These are phyloP conservation scores for Chrysolina haemoptera DNA, from an alignment of 2,888 invertebrate genomes.

Conservation along the genomic window DNA sequence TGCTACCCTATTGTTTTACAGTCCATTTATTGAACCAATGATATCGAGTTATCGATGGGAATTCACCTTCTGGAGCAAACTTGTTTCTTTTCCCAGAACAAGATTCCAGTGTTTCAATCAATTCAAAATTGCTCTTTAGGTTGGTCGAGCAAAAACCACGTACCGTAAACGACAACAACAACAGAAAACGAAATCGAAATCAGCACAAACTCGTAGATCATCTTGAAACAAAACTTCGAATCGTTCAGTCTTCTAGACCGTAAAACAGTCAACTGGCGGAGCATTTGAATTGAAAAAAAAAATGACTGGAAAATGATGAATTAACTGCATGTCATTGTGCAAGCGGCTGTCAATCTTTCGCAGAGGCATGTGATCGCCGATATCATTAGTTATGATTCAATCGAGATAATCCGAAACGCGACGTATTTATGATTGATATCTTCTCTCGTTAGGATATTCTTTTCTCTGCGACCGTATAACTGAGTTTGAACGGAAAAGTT, in stretches of 20 bases:
- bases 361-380: slow-evolving; percentile 57
- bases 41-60: too few relatives aligned
- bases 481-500: neutral
- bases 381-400: slow-evolving; percentile 65
- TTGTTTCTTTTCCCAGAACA: too few relatives aligned
- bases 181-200: neutral
- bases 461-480: slow-evolving; percentile 18
- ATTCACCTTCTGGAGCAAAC: too few relatives aligned
- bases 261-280: slow-evolving; percentile 38
- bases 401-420: slow-evolving; percentile 59
- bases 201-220: neutral
- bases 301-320: slow-evolving; percentile 59
- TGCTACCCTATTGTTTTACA: too few relatives aligned
- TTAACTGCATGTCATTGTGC: slow-evolving; percentile 59
- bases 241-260: neutral
- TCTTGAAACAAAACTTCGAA: neutral
- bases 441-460: slow-evolving; percentile 49
- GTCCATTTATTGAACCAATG: too few relatives aligned
- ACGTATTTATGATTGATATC: slow-evolving; percentile 62
- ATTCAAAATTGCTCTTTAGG: neutral
- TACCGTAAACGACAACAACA: neutral
- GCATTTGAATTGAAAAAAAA: slow-evolving; percentile 51
- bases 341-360: slow-evolving; percentile 59
- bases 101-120: too few relatives aligned
- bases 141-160: neutral